Evolutionary conservation across 2,113 vertebrate genomes (phyloP).

Genomic region (Ornithorhynchus anatinus): DNA sequence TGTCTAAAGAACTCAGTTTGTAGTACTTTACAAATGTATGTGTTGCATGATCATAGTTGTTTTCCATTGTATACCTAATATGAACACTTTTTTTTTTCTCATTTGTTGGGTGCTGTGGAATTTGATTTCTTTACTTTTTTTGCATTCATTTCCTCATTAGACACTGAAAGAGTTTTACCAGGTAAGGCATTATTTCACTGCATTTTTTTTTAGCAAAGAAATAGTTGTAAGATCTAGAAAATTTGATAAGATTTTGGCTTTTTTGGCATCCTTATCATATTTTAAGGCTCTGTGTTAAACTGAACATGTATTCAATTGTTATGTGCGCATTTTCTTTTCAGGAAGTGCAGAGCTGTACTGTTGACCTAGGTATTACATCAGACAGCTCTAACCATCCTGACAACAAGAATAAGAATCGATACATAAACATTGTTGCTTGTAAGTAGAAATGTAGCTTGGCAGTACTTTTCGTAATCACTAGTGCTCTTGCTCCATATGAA

Average conservation of each 20-base stretch:
- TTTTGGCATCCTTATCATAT: conserved; percentile 49
- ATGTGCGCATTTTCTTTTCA: conserved; percentile 54
- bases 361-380: conserved; percentile 86
- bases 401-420: conserved; percentile 94
- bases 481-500: too few species aligned
- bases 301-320: conserved; percentile 22
- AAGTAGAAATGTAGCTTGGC: conserved; percentile 57
- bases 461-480: neutral
- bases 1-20: conserved; percentile 53
- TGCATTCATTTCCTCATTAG: conserved; percentile 91
- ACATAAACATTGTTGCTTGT: conserved; percentile 95
- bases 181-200: conserved; percentile 89
- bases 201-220: conserved; percentile 73
- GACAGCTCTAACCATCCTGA: conserved; percentile 92
- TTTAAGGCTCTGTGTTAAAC: conserved; percentile 41
- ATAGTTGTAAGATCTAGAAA: conserved; percentile 70
- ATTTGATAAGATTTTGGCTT: conserved; percentile 55
- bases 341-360: conserved; percentile 91
- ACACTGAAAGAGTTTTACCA: conserved; percentile 96
- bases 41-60: conserved; percentile 75
- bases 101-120: conserved; percentile 86
- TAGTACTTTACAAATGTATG: conserved; percentile 62
- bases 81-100: conserved; percentile 77
- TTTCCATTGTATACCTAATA: conserved; percentile 77
- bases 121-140: conserved; percentile 90